Conservation (phyloP, 1,140 invertebrate species). For the Drosophila suzukii region DNA sequence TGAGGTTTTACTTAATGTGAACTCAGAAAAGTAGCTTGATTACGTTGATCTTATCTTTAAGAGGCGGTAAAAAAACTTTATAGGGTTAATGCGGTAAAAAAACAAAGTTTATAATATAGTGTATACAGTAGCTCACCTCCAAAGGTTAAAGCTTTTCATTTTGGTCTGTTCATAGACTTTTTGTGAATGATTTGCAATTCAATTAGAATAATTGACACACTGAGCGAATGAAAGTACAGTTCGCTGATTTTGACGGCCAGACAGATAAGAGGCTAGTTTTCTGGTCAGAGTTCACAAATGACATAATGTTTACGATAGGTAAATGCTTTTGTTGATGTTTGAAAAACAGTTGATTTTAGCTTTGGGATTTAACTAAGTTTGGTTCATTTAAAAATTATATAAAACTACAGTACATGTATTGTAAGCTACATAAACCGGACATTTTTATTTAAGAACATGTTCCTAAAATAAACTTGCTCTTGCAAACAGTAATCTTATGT, state of each 20-base stretch:
- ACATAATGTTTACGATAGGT: not conserved
- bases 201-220: slow-evolving; percentile 18
- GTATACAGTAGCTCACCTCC: slow-evolving; percentile 9
- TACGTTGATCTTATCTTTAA: not conserved
- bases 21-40: not conserved
- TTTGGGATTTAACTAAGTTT: no score
- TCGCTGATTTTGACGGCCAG: slow-evolving; percentile 15
- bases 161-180: slow-evolving; percentile 8
- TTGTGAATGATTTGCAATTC: slow-evolving; percentile 34
- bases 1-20: not conserved
- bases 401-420: no score
- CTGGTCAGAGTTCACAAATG: not conserved
- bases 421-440: no score
- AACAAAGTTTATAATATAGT: not conserved
- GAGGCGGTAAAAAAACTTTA: not conserved
- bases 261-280: slow-evolving; percentile 11
- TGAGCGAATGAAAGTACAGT: slow-evolving; percentile 55
- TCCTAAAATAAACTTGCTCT: no score
- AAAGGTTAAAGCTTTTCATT: slow-evolving; percentile 10
- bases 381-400: no score
- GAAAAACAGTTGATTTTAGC: not conserved
- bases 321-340: not conserved
- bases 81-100: slow-evolving; percentile 3
- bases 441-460: no score
- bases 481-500: no score